Evolutionary conservation across 2,797 vertebrate genomes (phyloP).

Genomic region (Girardinus metallicus): DNA sequence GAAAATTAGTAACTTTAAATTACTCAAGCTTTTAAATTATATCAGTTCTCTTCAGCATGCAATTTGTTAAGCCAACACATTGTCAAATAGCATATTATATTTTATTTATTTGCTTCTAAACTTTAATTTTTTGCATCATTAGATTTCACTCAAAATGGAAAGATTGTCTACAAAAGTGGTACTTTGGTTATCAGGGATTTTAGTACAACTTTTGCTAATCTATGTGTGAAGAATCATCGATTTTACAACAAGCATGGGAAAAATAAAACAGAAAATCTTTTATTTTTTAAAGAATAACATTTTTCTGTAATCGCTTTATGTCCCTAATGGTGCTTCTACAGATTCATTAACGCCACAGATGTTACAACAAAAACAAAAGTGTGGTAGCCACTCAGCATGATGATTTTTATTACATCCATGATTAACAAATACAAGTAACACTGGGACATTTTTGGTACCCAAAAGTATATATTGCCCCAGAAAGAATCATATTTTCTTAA

Average conservation of each 20-base stretch:
- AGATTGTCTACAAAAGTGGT: neutral
- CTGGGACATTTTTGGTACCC: neutral
- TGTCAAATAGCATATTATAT: neutral
- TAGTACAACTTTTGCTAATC: neutral
- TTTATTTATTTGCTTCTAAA: neutral
- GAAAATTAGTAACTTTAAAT: neutral
- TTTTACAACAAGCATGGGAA: neutral
- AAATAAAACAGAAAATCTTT: neutral
- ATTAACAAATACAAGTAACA: neutral
- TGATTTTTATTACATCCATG: neutral
- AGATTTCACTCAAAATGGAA: neutral
- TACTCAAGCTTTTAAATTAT: neutral
- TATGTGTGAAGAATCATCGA: too few species aligned
- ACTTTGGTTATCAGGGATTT: neutral
- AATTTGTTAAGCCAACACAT: neutral
- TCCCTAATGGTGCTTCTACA: slow-evolving; percentile 6
- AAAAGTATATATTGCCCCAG: neutral
- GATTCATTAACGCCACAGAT: slow-evolving; percentile 21
- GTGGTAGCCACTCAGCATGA: neutral
- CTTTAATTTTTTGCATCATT: too few species aligned
- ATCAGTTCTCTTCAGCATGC: neutral
- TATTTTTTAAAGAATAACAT: neutral
- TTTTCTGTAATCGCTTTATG: neutral
- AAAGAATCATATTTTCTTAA: neutral
- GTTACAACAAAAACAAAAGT: neutral